Percentiles rank a stretch among this genome's conserved stretches.
These are phyloP conservation scores for Xiphophorus birchmanni DNA, from an alignment of 2,797 vertebrate genomes.

Conservation along the genomic window DNA sequence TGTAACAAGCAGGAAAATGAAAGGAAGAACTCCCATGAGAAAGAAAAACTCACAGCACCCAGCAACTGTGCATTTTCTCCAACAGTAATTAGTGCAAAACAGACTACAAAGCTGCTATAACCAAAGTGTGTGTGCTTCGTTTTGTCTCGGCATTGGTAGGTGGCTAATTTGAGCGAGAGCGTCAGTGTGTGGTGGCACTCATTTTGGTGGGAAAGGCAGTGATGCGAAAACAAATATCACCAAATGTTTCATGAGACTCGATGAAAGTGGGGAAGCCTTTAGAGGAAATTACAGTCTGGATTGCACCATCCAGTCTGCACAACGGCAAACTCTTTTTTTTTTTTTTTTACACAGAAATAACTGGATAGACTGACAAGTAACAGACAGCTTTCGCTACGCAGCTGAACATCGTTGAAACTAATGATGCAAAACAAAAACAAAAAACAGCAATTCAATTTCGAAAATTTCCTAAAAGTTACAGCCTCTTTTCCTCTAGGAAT, in stretches of 20 bases:
- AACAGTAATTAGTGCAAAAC: constrained; percentile 47
- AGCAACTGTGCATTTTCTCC: constrained; percentile 31
- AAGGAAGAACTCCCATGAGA: constrained; percentile 22
- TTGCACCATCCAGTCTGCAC: constrained; percentile 21
- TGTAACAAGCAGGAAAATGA: constrained; percentile 32
- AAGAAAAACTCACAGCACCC: constrained; percentile 11
- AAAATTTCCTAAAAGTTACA: neutral
- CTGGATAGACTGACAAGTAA: neutral
- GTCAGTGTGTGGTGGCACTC: constrained; percentile 28
- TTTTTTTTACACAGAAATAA: neutral
- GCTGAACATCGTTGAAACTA: neutral
- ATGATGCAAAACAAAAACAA: neutral
- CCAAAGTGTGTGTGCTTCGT: constrained; percentile 4
- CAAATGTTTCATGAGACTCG: constrained; percentile 28
- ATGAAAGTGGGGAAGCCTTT: constrained; percentile 35
- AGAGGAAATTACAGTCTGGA: constrained; percentile 27
- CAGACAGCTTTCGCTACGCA: neutral
- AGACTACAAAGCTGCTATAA: constrained; percentile 27
- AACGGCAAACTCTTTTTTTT: constrained; percentile 19
- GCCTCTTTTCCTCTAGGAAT: neutral
- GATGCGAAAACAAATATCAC: constrained; percentile 17
- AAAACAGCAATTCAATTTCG: neutral
- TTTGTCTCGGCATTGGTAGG: constrained; percentile 13
- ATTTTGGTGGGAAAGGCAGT: constrained; percentile 29
- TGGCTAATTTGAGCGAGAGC: constrained; percentile 17